Conservation (phyloP, 2,113 vertebrate species). For the Hippocampus comes region DNA sequence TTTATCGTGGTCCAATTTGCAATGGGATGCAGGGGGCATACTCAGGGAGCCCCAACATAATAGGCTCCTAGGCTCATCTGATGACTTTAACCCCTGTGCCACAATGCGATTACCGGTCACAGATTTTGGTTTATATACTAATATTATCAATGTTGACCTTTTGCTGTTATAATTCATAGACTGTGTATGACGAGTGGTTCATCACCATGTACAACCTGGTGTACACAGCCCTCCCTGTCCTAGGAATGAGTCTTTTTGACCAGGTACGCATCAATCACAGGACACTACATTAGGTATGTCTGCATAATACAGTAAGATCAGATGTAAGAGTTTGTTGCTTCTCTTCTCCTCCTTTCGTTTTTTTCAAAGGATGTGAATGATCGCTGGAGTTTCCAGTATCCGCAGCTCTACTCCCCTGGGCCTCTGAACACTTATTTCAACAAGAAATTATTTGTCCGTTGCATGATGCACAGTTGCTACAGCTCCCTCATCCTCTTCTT, state of each 20-base stretch:
- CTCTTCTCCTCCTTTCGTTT: background rate
- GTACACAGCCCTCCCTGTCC: slow-evolving; percentile 89
- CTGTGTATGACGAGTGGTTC: slow-evolving; percentile 93
- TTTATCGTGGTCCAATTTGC: background rate
- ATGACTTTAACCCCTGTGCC: background rate
- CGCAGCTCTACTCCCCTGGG: slow-evolving; percentile 86
- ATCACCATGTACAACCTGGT: slow-evolving; percentile 91
- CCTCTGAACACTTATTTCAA: slow-evolving; percentile 88
- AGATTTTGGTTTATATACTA: background rate
- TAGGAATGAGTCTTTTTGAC: slow-evolving; percentile 90
- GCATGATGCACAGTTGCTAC: slow-evolving; percentile 84
- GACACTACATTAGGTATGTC: background rate
- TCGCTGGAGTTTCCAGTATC: slow-evolving; percentile 84
- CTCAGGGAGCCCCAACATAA: background rate
- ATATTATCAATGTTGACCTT: background rate
- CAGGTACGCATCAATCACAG: slow-evolving; percentile 74
- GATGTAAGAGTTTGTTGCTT: background rate
- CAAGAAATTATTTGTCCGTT: slow-evolving; percentile 79
- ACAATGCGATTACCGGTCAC: background rate
- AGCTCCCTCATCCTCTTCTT: slow-evolving; percentile 93
- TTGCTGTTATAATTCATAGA: slow-evolving; percentile 65
- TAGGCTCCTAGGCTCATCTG: background rate
- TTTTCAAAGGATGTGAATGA: slow-evolving; percentile 85
- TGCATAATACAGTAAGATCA: background rate
- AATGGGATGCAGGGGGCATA: background rate